Evolutionary conservation across 2,797 vertebrate genomes (phyloP).

Genomic region (Darevskia mixta): DNA sequence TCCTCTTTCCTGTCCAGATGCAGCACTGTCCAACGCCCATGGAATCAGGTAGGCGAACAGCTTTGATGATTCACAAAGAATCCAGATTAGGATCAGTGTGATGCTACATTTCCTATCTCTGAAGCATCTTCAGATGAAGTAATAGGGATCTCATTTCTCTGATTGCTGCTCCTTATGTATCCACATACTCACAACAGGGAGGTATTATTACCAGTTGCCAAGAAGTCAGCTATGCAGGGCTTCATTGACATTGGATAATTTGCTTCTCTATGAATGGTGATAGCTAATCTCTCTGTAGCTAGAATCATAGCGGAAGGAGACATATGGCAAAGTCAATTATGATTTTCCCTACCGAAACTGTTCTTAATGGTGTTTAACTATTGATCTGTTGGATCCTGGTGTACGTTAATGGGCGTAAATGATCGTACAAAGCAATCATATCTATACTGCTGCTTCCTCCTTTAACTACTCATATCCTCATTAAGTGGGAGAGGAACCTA

Average conservation of each 20-base stretch:
- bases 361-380: constrained; percentile 72
- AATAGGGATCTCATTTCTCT: too few species aligned
- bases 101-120: too few species aligned
- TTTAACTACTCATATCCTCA: constrained; percentile 54
- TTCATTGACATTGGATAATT: constrained; percentile 72
- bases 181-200: too few species aligned
- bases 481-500: constrained; percentile 52
- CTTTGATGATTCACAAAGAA: too few species aligned
- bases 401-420: constrained; percentile 59
- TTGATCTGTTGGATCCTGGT: constrained; percentile 71
- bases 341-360: constrained; percentile 62
- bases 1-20: too few species aligned
- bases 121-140: too few species aligned
- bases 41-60: too few species aligned
- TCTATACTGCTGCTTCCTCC: constrained; percentile 37
- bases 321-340: constrained; percentile 74
- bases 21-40: too few species aligned
- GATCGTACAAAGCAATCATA: constrained; percentile 31
- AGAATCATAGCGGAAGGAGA: constrained; percentile 54
- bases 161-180: too few species aligned
- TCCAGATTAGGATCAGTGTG: too few species aligned
- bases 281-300: constrained; percentile 66
- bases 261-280: constrained; percentile 69
- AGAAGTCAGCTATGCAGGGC: constrained; percentile 69
- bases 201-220: constrained; percentile 71